These are phyloP conservation scores for Cataglyphis albicans DNA, from an alignment of 2,888 invertebrate species.

Conservation along the genomic window DNA sequence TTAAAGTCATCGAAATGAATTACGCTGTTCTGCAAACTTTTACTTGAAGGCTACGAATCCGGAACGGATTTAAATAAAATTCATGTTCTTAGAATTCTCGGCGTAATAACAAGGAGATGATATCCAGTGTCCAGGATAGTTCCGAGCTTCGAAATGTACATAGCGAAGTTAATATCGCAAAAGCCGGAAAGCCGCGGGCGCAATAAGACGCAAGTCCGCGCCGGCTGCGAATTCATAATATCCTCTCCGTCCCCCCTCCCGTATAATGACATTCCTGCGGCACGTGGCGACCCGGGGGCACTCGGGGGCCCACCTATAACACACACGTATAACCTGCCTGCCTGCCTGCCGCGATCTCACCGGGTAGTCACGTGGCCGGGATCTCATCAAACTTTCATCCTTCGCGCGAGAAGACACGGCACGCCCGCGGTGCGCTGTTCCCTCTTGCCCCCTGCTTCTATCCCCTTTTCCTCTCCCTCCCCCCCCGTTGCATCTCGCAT, in stretches of 20 bases:
- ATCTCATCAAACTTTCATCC: conserved; percentile 76
- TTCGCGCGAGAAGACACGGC: conserved; percentile 57
- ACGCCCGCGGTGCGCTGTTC: conserved; percentile 43
- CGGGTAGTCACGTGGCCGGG: conserved; percentile 73
- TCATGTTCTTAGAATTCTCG: background rate
- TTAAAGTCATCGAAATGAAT: conserved; percentile 1
- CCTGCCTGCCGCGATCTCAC: conserved; percentile 37
- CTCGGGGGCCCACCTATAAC: conserved; percentile 31
- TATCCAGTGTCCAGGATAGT: background rate
- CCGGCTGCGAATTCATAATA: conserved; percentile 52
- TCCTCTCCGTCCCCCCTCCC: background rate
- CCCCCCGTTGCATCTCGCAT: conserved; percentile 41
- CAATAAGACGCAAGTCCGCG: conserved; percentile 29
- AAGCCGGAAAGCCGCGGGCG: conserved; percentile 19
- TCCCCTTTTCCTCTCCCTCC: background rate
- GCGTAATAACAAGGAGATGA: background rate
- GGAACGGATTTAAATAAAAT: background rate
- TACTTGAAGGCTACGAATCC: background rate
- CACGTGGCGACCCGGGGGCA: conserved; percentile 69
- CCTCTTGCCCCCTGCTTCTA: conserved; percentile 31
- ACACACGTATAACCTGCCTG: conserved; percentile 58
- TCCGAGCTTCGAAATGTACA: background rate
- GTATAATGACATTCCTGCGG: conserved; percentile 61
- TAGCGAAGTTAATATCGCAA: conserved; percentile 21
- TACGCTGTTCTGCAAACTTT: background rate